phyloP scores from a whole-genome alignment of 1,140 invertebrate genomes.

The Helicoverpa armigera region DNA sequence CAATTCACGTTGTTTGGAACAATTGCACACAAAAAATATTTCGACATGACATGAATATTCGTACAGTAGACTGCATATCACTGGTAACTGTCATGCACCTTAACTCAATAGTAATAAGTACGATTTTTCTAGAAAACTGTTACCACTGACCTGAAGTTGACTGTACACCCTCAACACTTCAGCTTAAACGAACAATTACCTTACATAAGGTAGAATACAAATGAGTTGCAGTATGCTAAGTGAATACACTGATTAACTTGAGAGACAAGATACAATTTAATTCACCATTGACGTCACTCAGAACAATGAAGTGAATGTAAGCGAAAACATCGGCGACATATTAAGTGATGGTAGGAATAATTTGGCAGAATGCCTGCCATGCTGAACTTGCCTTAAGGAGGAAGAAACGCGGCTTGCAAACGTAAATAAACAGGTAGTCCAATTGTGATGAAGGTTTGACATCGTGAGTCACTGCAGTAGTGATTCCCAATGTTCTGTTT shows the following conservation, averaged over 20 bases:
- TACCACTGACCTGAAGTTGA: no score
- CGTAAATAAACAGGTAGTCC: constrained; percentile 12
- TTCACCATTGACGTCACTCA: constrained; percentile 9
- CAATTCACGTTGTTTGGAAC: constrained; percentile 17
- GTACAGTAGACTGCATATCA: no score
- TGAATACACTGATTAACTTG: constrained; percentile 21
- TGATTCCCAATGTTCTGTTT: neutral
- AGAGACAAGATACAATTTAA: constrained; percentile 34
- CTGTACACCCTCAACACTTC: neutral
- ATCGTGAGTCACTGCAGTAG: neutral
- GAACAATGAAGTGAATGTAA: constrained; percentile 39
- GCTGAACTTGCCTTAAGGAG: constrained; percentile 26
- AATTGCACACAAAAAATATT: constrained; percentile 2
- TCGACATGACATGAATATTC: constrained; percentile 14
- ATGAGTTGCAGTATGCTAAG: neutral
- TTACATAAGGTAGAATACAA: neutral
- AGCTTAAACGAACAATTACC: constrained; percentile 19
- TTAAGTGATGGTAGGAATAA: constrained; percentile 4
- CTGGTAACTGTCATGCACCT: no score
- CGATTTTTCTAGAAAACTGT: no score
- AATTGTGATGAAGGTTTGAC: constrained; percentile 20
- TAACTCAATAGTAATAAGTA: no score
- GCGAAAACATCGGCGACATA: constrained; percentile 22
- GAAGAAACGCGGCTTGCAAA: constrained; percentile 14
- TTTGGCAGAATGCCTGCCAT: constrained; percentile 31